Percentiles rank a stretch among this genome's conserved stretches.
Conservation (phyloP, 2,113 vertebrate species). For the Bettongia penicillata region DNA sequence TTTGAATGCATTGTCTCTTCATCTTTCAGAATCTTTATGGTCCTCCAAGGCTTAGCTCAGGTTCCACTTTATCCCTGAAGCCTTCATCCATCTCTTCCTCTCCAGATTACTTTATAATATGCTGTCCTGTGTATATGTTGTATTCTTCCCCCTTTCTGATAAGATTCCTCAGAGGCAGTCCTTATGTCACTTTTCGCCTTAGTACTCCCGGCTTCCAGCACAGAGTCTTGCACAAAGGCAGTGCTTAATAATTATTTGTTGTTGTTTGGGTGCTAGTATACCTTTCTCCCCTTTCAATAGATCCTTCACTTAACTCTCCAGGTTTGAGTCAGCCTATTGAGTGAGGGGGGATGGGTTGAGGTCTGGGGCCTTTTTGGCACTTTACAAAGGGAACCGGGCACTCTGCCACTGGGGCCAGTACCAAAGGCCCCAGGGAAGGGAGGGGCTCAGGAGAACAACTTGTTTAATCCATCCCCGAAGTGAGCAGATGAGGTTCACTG, state of each 20-base stretch:
- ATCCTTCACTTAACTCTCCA: not conserved
- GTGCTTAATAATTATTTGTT: not conserved
- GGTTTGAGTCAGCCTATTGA: conserved; percentile 39
- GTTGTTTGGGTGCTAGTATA: not conserved
- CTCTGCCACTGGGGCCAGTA: not conserved
- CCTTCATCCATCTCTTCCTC: not conserved
- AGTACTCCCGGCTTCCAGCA: not conserved
- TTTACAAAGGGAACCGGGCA: not conserved
- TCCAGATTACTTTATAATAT: not conserved
- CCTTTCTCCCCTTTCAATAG: not conserved
- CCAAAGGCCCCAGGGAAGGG: conserved; percentile 12
- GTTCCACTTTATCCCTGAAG: not conserved
- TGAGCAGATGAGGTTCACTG: conserved; percentile 43
- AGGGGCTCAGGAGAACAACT: not conserved
- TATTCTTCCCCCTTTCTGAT: not conserved
- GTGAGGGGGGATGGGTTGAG: conserved; percentile 13
- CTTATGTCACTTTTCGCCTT: not conserved
- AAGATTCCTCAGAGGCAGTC: not conserved
- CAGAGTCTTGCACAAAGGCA: not conserved
- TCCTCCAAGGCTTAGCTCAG: not conserved
- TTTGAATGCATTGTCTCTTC: not conserved
- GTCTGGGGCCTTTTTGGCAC: conserved; percentile 20
- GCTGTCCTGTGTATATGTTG: not conserved
- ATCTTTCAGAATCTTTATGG: not conserved
- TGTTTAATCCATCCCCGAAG: not conserved